Evolutionary conservation across 2,797 vertebrate species (phyloP).

Genomic region (Enteromius paludinosus): DNA sequence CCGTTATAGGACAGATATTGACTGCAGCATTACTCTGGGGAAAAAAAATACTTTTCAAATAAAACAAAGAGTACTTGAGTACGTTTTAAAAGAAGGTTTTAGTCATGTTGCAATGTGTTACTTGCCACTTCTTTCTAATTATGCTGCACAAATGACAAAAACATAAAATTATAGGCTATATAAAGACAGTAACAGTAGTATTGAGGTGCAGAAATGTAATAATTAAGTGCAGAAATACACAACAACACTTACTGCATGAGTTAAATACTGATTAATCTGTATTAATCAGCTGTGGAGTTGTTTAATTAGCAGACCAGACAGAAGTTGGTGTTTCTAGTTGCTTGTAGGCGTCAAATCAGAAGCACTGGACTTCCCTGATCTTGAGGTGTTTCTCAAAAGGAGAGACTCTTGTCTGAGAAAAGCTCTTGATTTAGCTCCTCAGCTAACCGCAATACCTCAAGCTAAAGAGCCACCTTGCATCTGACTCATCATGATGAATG

Average conservation of each 20-base stretch:
- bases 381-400: background rate
- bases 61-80: background rate
- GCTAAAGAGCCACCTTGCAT: slow-evolving; percentile 41
- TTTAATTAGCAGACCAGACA: too few relatives aligned
- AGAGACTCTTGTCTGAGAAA: slow-evolving; percentile 13
- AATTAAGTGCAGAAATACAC: too few relatives aligned
- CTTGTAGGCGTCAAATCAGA: background rate
- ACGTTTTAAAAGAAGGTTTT: background rate
- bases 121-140: background rate
- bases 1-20: slow-evolving; percentile 35
- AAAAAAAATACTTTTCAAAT: background rate
- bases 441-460: slow-evolving; percentile 18
- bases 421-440: slow-evolving; percentile 26
- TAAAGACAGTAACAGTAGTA: too few relatives aligned
- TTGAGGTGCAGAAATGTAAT: too few relatives aligned
- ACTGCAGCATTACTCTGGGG: slow-evolving; percentile 14
- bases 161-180: too few relatives aligned
- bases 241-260: too few relatives aligned
- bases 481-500: slow-evolving; percentile 42
- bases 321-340: too few relatives aligned
- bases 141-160: background rate
- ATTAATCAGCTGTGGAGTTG: too few relatives aligned
- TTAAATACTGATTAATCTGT: too few relatives aligned
- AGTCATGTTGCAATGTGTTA: background rate
- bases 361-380: background rate